Base-by-base conservation (phyloP, 2,797 vertebrate genomes). In the Poeciliopsis presidionis region DNA sequence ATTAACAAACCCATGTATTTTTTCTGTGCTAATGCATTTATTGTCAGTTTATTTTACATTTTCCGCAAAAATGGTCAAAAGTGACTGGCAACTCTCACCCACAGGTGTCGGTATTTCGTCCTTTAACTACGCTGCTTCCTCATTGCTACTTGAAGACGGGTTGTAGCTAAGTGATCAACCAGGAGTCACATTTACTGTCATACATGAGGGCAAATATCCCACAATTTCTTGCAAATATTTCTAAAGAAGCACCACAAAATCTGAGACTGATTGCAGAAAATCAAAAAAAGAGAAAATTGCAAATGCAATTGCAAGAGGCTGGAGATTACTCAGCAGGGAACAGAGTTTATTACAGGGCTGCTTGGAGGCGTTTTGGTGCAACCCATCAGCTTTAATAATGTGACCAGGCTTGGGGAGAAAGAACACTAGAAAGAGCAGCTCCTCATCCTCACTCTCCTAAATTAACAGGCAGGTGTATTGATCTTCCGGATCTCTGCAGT, bases 401-500 rank as follows among this genome's bases (percentile, higher is more conserved):
- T 63, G 69, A 87, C 20, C 65, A 14, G 7, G 33, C 73, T 73
- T 76, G 1, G 73, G 46, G 55, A 73, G 74, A 8, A 71, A 73
- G 76, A 70, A 82, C 80, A 84, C 88, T 78, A 84, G 73, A 72
- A 61, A 80, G 46, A 49, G 61, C 75, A 81, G 74, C 12, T 78
- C 51, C 74, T 36, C 59, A 43, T 80, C 75, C 83, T 81, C 76
- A 84, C 81, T 79, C 82, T 74, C 80, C 72, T 77, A 85, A 91
- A 84, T 89, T 74, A 91, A 82, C 74, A 88, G 74, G 81, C 79
- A 63, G 78, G 45, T 49, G 61, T 81, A 92, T 90, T 81, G 86
- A 92, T 91, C 74, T 51, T 82, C 61, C 30, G 61, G 55, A 51
- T 76, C 74, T 72, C 63, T 76, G 74, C 80, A 86, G 76, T 81